Evolutionary conservation across 2,888 invertebrate genomes (phyloP), one percentile per base, ranked within the genome.

Genomic region (Campoplex nolae): DNA sequence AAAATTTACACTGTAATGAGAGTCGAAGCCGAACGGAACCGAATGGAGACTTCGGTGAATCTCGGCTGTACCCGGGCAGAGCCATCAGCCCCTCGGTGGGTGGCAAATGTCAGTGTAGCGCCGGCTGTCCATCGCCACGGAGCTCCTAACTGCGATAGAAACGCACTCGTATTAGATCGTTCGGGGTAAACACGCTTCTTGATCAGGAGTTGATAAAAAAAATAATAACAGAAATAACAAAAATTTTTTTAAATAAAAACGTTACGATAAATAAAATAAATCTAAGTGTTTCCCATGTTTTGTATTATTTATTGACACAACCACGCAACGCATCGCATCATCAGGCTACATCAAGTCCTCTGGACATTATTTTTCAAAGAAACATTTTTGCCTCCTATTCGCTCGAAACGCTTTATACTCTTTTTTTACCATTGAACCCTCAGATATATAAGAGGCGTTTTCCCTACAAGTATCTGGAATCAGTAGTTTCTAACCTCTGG

Each of bases 31-130:
- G 76, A 65, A 32, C 45, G 48, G 0, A 42, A 28, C 76, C 76
- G 76, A 76, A 54, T 32, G 75, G 58, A 58, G 67, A 70, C 76
- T 2, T 84, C 65, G 65, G 68, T 51, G 56, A 79, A 68, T 71
- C 54, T 67, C 74, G 54, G 73, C 45, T 48, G 79, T 56, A 79
- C 56, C 67, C 81, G 84, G 87, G 74, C 80, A 84, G 68, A 83
- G 65, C 45, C 76, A 62, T 45, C 75, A 76, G 58, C 76, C 76
- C 45, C 32, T 76, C 62, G 32, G 76, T 76, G 65, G 76, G 62
- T 76, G 42, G 48, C 45, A 45, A 76, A 35, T 74, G 42, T 65
- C 87, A 87, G 87, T 87, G 76, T 85, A 87, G 87, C 83, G 85
- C 83, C 83, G 85, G 82, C 45, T 68, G 74, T 71, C 62, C 18